Base-by-base conservation (phyloP, 1,140 invertebrate genomes). In the Ptiloglossa arizonensis region DNA sequence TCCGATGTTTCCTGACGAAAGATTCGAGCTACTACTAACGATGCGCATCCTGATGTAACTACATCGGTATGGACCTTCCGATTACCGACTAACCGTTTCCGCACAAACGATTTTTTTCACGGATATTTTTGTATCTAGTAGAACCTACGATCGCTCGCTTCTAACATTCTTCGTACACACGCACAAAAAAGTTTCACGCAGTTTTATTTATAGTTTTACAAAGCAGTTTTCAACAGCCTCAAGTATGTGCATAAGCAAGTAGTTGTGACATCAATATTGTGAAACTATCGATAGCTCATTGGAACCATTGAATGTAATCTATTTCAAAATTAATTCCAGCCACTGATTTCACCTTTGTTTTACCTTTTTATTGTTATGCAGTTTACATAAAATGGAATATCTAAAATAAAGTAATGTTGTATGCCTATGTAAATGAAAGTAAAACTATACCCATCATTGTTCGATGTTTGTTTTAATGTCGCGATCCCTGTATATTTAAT, bases 41-140 rank as follows among this genome's bases (percentile, higher is more conserved):
- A 76, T 79, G 67, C 56, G 22, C 70, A 73, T 79, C 76, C 76
- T 79, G 69, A 79, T 79, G 50, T 79, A 79, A 79, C 69, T 46
- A 54, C 41, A 73, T 79, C 69, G 75, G 75, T 79, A 79, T 73
- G 76, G 57, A 69, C 35, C 76, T 48, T 50, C 59, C 60, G 59
- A 77, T 71, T 77, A 70, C 67, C 68, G 75, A 69, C 38, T 75
- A 68, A 75, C 38, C 44, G 57, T 62, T 76, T 52, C 60, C 63
- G 57, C n/a, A 72, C 50, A 72, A 75, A 80, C 24, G 41, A 83
- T 78, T 75, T 74, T 67, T 81, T 64, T 71, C 67, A 70, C 44
- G 48, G 67, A 78, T 83, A 70, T 83, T 57, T 68, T 81, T 35
- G n/a, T 62, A 69, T 60, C 22, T 19, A 27, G 22, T 68, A 29